phyloP scores from a whole-genome alignment of 2,113 vertebrate species.

The Carlito syrichta region DNA sequence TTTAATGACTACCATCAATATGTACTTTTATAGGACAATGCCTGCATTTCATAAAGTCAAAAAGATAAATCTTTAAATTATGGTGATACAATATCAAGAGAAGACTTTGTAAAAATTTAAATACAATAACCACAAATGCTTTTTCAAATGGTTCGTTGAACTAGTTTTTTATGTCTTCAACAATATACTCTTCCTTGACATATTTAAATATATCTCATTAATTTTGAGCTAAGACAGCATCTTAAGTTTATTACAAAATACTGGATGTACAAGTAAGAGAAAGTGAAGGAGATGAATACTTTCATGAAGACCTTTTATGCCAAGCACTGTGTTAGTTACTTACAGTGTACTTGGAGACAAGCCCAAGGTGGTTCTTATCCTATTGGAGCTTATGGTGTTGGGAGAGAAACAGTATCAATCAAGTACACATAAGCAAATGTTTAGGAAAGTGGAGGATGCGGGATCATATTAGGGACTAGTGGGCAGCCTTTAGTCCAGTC shows the following conservation, averaged over 20 bases:
- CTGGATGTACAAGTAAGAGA: background rate
- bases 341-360: background rate
- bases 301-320: background rate
- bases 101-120: constrained; percentile 35
- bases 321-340: background rate
- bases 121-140: background rate
- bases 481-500: background rate
- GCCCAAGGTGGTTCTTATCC: background rate
- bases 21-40: constrained; percentile 10
- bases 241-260: constrained; percentile 22
- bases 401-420: background rate
- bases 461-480: background rate
- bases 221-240: constrained; percentile 33
- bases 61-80: constrained; percentile 1
- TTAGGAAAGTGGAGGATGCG: background rate
- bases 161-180: constrained; percentile 22
- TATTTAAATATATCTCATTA: constrained; percentile 44
- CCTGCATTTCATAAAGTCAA: background rate
- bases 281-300: background rate
- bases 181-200: constrained; percentile 1
- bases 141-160: constrained; percentile 43
- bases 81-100: background rate
- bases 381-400: background rate
- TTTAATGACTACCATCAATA: constrained; percentile 15
- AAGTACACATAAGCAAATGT: background rate